Evolutionary conservation across 2,888 invertebrate species (phyloP), one percentile per base, ranked within the genome.

Genomic region (Lamproptera curius): DNA sequence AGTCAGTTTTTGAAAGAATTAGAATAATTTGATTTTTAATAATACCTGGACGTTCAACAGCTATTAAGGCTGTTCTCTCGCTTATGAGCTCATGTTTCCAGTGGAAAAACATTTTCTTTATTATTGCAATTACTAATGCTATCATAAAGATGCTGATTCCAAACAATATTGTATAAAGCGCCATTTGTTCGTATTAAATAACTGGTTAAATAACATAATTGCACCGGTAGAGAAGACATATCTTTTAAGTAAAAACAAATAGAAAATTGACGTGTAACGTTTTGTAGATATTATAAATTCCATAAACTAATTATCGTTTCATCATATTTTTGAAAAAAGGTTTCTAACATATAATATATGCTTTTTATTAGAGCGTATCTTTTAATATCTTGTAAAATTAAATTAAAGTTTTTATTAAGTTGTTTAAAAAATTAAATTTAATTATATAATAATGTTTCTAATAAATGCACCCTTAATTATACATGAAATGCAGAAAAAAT

Each of bases 141-240:
- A 87, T 86, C 71, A 86, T 64, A 60, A 86, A 86, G 65, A 87
- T 73, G 57, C 86, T 83, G 61, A 87, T 57, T 31, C 84, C 83
- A 51, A 86, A 81, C 46, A 87, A 62, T 63, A 87, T 84, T 17
- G 83, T 83, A 56, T 85, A 87, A 14, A 87, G 57, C 15, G 85
- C 86, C 86, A 87, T 84, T 69, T 60, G 51, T 37, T 41, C 42
- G 14, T 14, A 34, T 35, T 10, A 31, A 26, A 36, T 13, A 20
- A 42, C 15, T 37, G 17, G 38, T 35, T 9, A 42, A n/a, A 37
- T 23, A 39, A 35, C 48, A 48, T 48, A 43, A 43, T 16, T 41
- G 31, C 11, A 16, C 11, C 33, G 13, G 16, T 16, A 9, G 5
- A 31, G 5, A 11, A 4, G n/a, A 11, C 31, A 31, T 2, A 4